A percentile compares a stretch with the other conserved stretches of the same genome.
These are phyloP conservation scores for Halotydeus destructor DNA, from an alignment of 1,140 invertebrate species.

Conservation along the genomic window DNA sequence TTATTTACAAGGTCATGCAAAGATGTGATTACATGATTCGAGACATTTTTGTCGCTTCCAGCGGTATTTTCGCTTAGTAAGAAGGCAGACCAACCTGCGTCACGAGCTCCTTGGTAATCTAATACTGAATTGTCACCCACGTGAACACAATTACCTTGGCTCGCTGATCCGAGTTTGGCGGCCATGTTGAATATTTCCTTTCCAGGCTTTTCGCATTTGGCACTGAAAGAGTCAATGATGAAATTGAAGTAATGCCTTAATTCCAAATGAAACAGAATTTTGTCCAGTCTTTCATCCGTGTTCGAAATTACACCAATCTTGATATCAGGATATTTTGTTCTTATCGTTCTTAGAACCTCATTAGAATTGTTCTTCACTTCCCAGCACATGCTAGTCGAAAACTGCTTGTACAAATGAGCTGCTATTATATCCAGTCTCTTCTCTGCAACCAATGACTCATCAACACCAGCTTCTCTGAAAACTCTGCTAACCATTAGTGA, in stretches of 20 bases:
- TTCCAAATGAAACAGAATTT: constrained; percentile 38
- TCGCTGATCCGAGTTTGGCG: constrained; percentile 20
- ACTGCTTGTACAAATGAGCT: constrained; percentile 35
- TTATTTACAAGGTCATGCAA: too few species aligned
- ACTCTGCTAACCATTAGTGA: constrained; percentile 37
- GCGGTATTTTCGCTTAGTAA: constrained; percentile 25
- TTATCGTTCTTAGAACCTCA: constrained; percentile 37
- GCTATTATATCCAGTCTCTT: constrained; percentile 33
- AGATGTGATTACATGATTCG: too few species aligned
- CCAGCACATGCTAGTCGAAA: constrained; percentile 46
- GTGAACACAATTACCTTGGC: constrained; percentile 51
- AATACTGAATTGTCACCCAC: constrained; percentile 50
- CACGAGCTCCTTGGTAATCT: constrained; percentile 52
- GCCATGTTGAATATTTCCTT: constrained; percentile 47
- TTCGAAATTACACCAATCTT: constrained; percentile 56
- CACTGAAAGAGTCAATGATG: constrained; percentile 48
- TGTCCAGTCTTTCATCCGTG: constrained; percentile 53
- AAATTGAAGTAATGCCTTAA: constrained; percentile 51
- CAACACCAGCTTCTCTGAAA: constrained; percentile 28
- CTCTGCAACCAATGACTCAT: constrained; percentile 16
- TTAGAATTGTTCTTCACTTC: constrained; percentile 36
- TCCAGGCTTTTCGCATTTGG: constrained; percentile 50
- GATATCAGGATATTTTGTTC: constrained; percentile 14
- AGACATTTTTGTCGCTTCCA: too few species aligned
- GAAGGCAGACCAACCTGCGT: constrained; percentile 49